Conservation (phyloP, 2,888 invertebrate genomes). For the Scaptomyza parva region DNA sequence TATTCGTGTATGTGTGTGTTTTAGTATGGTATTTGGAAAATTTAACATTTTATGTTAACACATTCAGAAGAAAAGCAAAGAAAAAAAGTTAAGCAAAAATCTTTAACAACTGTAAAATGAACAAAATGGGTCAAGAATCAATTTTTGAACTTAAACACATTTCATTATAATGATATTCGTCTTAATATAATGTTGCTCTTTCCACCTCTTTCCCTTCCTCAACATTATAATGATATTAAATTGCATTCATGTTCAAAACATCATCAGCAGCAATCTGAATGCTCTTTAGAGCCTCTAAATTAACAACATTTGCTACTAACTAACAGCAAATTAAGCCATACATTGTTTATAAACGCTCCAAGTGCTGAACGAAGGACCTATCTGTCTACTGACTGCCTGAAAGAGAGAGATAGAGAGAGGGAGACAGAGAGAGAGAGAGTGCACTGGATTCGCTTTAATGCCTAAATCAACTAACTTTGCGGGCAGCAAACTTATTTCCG, state of each 20-base stretch:
- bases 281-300: constrained; percentile 52
- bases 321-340: constrained; percentile 80
- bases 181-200: neutral
- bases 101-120: neutral
- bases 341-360: constrained; percentile 77
- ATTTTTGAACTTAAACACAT: neutral
- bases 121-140: constrained; percentile 1
- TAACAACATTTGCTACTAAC: constrained; percentile 80
- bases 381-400: constrained; percentile 8
- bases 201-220: neutral
- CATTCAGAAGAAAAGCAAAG: constrained; percentile 11
- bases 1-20: constrained; percentile 4
- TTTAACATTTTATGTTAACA: constrained; percentile 37
- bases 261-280: too few species aligned
- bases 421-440: neutral
- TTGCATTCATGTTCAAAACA: too few species aligned
- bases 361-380: constrained; percentile 22
- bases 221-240: constrained; percentile 5
- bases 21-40: constrained; percentile 39
- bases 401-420: neutral
- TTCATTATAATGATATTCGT: neutral
- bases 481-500: constrained; percentile 80
- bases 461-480: constrained; percentile 80
- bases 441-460: constrained; percentile 71
- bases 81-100: constrained; percentile 1